Evolutionary conservation across 2,797 vertebrate species (phyloP), one percentile per base, ranked within the genome.

Genomic region (Cephalopachus bancanus): DNA sequence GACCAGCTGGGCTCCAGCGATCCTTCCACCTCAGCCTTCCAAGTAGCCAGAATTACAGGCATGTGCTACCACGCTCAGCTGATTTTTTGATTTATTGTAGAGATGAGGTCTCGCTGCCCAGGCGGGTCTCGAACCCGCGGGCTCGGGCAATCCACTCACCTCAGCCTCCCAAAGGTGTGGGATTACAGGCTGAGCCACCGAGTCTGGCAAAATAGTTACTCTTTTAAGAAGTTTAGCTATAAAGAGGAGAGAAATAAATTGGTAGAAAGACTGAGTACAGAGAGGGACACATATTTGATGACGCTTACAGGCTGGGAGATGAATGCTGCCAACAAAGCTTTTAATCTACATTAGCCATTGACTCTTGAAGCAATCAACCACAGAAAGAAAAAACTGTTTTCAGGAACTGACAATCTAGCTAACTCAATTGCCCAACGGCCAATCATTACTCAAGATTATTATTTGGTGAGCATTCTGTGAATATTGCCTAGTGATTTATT

Each of bases 271-370:
- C 5, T 59, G 14, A 10, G 59, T 44, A 37, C 26, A 88, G 49
- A 83, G 3, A 75, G 53, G 10, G 17, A 19, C 20, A 89, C 26
- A 33, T 72, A 81, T 65, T 80, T 55, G 78, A 37, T 60, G 30
- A 30, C n/a, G 10, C 20, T 87, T 64, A 64, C 69, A 74, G 10
- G 1, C 8, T 83, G 16, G 80, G 44, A 72, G 74, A 60, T 49
- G 51, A 78, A 89, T 49, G 30, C 28, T 69, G n/a, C 17, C 64
- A 92, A 71, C 8, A 53, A 97, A 95, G 51, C 20, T 83, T 91
- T 57, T 81, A 75, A 83, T 72, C 26, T 37, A 19, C 11, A 60
- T 62, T 83, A 81, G 86, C 44, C 53, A n/a, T 15, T 78, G 22
- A 62, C 37, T 69, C 44, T 75, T 96, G 67, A 81, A 79, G 33